These are phyloP conservation scores for Eupithecia subumbrata DNA, from an alignment of 2,888 invertebrate species.

Conservation along the genomic window DNA sequence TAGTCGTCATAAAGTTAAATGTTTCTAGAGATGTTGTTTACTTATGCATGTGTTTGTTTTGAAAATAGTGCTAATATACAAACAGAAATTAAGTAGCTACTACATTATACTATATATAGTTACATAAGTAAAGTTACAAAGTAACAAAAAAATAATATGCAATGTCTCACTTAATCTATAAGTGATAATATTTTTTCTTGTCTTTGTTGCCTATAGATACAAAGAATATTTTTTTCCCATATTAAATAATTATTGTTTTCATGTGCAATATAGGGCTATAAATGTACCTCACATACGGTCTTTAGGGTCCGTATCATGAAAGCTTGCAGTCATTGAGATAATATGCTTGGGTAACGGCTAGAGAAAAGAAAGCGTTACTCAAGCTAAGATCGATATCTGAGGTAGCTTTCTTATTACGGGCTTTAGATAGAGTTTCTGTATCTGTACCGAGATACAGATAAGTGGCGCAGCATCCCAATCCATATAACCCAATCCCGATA, in stretches of 20 bases:
- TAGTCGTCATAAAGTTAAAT: no score
- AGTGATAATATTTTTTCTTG: not conserved
- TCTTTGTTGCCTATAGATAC: not conserved
- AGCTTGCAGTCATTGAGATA: not conserved
- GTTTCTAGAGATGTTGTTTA: no score
- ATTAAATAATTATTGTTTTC: not conserved
- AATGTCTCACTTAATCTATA: not conserved
- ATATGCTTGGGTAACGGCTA: not conserved
- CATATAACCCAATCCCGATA: slow-evolving; percentile 26
- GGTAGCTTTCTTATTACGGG: not conserved
- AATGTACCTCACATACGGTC: not conserved
- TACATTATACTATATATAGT: no score
- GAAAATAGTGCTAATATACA: no score
- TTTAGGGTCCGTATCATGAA: not conserved
- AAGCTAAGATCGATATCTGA: not conserved
- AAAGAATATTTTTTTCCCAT: not conserved
- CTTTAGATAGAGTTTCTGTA: not conserved
- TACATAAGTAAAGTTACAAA: no score
- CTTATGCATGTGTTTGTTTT: no score
- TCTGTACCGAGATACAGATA: not conserved
- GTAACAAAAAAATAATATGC: not conserved
- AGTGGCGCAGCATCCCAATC: not conserved
- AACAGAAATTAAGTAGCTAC: no score
- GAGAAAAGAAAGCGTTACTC: not conserved
- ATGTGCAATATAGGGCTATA: not conserved